Conservation (phyloP, 2,888 invertebrate species). For the Agrochola litura region DNA sequence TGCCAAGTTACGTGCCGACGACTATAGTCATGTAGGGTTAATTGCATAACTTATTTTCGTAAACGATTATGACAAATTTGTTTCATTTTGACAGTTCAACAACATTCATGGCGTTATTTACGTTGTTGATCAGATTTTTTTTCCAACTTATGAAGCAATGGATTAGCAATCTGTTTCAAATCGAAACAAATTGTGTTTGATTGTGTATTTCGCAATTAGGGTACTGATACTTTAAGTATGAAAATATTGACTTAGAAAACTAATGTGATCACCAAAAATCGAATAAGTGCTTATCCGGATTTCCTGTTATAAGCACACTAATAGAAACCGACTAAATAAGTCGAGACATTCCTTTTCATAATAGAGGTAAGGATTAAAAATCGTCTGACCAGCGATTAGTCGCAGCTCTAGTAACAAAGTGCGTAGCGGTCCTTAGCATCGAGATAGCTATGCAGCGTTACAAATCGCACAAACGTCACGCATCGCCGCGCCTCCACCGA, state of each 20-base stretch:
- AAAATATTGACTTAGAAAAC: background rate
- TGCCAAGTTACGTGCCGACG: too few species aligned
- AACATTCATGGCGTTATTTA: too few species aligned
- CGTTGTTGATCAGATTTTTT: too few species aligned
- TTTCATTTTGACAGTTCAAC: too few species aligned
- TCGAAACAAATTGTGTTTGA: too few species aligned
- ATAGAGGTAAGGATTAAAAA: background rate
- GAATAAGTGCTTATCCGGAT: background rate
- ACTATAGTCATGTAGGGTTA: too few species aligned
- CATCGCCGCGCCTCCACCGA: conserved; percentile 45
- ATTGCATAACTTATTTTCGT: too few species aligned
- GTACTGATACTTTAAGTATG: background rate
- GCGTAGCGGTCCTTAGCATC: conserved; percentile 17
- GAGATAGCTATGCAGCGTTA: conserved; percentile 54
- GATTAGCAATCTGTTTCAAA: too few species aligned
- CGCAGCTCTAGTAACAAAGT: conserved; percentile 10
- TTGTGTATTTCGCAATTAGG: too few species aligned
- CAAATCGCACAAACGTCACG: conserved; percentile 60
- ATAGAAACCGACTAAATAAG: background rate
- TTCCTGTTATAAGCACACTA: background rate
- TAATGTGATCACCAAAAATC: background rate
- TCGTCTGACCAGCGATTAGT: conserved; percentile 6
- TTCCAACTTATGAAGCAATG: too few species aligned
- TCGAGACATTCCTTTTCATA: background rate
- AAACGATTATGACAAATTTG: too few species aligned